phyloP scores from a whole-genome alignment of 2,888 invertebrate genomes.

The Glaucopsyche alexis region DNA sequence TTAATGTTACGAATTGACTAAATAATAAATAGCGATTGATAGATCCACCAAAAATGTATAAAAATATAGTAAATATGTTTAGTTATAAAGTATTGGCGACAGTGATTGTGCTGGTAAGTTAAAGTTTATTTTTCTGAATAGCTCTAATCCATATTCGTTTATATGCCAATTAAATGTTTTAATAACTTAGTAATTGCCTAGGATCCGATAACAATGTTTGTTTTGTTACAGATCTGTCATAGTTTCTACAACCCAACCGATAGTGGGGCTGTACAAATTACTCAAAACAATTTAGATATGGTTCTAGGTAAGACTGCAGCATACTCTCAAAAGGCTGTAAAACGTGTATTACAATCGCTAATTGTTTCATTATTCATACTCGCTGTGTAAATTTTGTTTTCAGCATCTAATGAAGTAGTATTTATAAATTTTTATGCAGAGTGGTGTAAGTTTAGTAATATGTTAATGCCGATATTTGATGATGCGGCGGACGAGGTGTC shows the following conservation, averaged over 20 bases:
- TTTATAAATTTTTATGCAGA: constrained; percentile 99
- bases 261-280: constrained; percentile 91
- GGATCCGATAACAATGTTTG: constrained; percentile 50
- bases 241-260: constrained; percentile 87
- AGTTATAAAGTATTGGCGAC: constrained; percentile 55
- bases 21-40: not conserved
- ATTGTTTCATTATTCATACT: not conserved
- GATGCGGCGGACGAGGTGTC: constrained; percentile 94
- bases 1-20: constrained; percentile 15
- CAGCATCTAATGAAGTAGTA: constrained; percentile 97
- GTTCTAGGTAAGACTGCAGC: constrained; percentile 84
- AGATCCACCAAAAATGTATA: constrained; percentile 30
- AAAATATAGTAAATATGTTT: constrained; percentile 47
- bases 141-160: constrained; percentile 46
- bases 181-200: constrained; percentile 60
- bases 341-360: not conserved
- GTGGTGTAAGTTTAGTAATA: constrained; percentile 99
- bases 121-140: constrained; percentile 38
- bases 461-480: constrained; percentile 97
- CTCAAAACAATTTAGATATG: constrained; percentile 90
- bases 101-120: constrained; percentile 63
- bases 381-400: constrained; percentile 52
- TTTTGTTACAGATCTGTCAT: constrained; percentile 74
- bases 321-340: constrained; percentile 29
- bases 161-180: constrained; percentile 60